A percentile compares a stretch with the other conserved stretches of the same genome.
These are phyloP conservation scores for Gobiocypris rarus DNA, from an alignment of 2,113 vertebrate genomes.

Conservation along the genomic window DNA sequence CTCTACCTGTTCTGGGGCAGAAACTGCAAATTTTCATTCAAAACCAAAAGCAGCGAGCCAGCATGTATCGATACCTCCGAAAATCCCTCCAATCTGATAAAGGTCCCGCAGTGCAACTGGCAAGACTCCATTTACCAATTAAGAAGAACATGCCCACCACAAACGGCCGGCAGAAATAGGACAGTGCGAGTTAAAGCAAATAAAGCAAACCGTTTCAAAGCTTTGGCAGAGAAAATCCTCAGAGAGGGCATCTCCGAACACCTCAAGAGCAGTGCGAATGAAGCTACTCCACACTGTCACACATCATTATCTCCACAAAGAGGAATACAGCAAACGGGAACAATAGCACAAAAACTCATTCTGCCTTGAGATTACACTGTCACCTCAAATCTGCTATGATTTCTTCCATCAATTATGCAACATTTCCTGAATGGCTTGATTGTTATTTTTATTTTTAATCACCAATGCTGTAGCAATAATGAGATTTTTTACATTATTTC, in stretches of 20 bases:
- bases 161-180: not conserved
- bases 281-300: conserved; percentile 14
- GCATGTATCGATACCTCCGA: conserved; percentile 7
- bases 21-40: not conserved
- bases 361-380: conserved; percentile 33
- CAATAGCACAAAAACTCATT: conserved; percentile 39
- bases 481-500: not conserved
- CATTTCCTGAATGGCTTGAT: not conserved
- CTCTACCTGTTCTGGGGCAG: not conserved
- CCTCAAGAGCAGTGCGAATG: conserved; percentile 12
- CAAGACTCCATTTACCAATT: conserved; percentile 6
- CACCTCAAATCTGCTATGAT: conserved; percentile 49
- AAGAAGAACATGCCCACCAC: not conserved
- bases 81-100: conserved; percentile 6
- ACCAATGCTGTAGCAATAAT: not conserved
- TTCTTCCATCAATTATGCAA: conserved; percentile 43
- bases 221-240: conserved; percentile 54
- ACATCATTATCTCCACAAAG: conserved; percentile 44
- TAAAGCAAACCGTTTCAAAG: not conserved
- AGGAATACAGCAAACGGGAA: conserved; percentile 27
- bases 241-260: conserved; percentile 24
- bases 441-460: conserved; percentile 16
- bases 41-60: conserved; percentile 8
- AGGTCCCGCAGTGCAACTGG: not conserved
- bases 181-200: not conserved